Conservation (phyloP, 2,888 invertebrate genomes). For the Busseola fusca region DNA sequence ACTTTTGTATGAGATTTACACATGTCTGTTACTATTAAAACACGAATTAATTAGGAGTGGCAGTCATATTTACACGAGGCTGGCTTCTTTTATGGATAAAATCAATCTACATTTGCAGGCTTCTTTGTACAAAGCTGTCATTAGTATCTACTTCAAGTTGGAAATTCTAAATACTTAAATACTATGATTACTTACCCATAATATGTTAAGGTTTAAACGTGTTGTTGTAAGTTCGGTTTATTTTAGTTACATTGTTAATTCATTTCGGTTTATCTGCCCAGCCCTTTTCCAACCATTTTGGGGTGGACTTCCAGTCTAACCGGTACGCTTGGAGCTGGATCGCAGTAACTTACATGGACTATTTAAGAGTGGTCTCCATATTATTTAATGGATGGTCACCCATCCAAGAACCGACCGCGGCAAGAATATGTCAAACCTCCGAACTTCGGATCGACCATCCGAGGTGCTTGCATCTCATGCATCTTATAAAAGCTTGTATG, state of each 20-base stretch:
- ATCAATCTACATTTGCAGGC: constrained; percentile 70
- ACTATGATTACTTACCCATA: constrained; percentile 77
- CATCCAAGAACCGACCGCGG: too few species aligned
- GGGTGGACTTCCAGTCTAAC: too few species aligned
- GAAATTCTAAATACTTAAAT: constrained; percentile 47
- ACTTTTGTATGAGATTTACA: constrained; percentile 75
- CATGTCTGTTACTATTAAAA: constrained; percentile 55
- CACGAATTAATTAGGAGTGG: constrained; percentile 70
- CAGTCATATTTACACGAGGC: constrained; percentile 71
- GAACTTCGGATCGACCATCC: too few species aligned
- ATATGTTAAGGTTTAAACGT: constrained; percentile 60
- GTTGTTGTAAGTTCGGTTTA: too few species aligned
- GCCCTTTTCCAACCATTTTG: too few species aligned
- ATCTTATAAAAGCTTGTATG: too few species aligned
- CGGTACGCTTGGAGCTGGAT: too few species aligned
- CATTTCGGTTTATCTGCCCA: constrained; percentile 52
- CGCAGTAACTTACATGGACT: too few species aligned
- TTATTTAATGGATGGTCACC: too few species aligned
- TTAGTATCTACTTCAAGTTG: constrained; percentile 62
- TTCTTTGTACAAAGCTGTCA: constrained; percentile 85
- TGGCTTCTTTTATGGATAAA: constrained; percentile 71
- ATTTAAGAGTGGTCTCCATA: too few species aligned
- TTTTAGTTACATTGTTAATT: constrained; percentile 61
- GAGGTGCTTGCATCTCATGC: too few species aligned
- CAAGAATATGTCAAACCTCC: too few species aligned